Evolutionary conservation across 2,113 vertebrate species (phyloP), one percentile per base, ranked within the genome.

Genomic region (Malurus melanocephalus): DNA sequence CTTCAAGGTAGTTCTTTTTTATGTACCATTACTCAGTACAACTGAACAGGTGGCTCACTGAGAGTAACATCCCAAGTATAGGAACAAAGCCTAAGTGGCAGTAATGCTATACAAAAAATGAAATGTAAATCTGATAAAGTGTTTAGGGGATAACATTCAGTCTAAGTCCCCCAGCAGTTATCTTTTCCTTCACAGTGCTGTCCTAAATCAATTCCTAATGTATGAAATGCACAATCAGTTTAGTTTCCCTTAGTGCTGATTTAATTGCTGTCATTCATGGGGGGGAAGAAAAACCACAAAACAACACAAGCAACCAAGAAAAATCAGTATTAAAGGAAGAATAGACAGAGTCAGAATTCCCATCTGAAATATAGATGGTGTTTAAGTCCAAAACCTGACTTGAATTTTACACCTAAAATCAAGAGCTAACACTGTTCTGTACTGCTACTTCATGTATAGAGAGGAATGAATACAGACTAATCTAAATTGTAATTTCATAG

Each of bases 401-500:
- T 92, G 92, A 95, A 94, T 89, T 72, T 43, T 57, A 62, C 51
- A 65, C 26, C 32, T 75, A 66, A 92, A 96, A 94, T 91, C 88
- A 94, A 91, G 46, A 53, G n/a, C 32, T 84, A 65, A 13, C 28
- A 57, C 59, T 88, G 89, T 88, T 72, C 42, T 74, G 30, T 22
- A 4, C 40, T 87, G 14, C 21, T 77, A 19, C n/a, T 86, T 85
- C 64, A 33, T 76, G 35, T 88, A 91, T 81, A 85, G 86, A 88
- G 67, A 94, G 2, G 90, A 94, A 84, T 88, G 88, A 91, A 90
- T 93, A 85, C 30, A 80, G 62, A 60, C 72, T 90, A 93, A 96
- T 92, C 60, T 92, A 94, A 90, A 93, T 48, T 92, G 40, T 77
- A 89, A 89, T 94, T 94, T 95, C 79, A 56, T 77, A 85, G 57